These are phyloP conservation scores for Callosobruchus maculatus DNA, from an alignment of 2,888 invertebrate species.

Conservation along the genomic window DNA sequence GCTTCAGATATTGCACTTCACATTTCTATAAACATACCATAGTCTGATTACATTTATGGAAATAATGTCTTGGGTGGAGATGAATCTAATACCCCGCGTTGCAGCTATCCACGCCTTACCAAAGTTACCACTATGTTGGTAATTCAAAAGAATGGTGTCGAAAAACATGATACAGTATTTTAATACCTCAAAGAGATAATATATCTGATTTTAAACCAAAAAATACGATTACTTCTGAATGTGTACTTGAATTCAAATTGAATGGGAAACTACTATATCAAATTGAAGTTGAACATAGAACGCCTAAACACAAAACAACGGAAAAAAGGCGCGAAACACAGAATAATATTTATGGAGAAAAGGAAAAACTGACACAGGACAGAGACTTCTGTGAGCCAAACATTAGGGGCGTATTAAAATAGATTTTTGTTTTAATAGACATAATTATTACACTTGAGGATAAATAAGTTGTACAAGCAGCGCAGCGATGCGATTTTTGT, in stretches of 20 bases:
- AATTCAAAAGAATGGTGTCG: conserved; percentile 3
- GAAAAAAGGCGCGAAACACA: too few relatives aligned
- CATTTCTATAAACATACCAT: neutral
- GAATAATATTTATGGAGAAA: too few relatives aligned
- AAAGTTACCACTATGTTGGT: conserved; percentile 15
- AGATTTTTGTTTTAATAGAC: too few relatives aligned
- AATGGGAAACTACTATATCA: too few relatives aligned
- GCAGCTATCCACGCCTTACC: conserved; percentile 5
- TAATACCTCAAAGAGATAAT: neutral
- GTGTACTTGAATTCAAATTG: neutral
- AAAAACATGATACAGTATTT: neutral
- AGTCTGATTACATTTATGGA: neutral
- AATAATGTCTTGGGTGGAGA: neutral
- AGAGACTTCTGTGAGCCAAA: too few relatives aligned
- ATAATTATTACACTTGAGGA: too few relatives aligned
- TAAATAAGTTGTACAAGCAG: too few relatives aligned
- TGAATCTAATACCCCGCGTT: neutral
- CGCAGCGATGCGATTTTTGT: too few relatives aligned
- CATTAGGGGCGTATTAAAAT: too few relatives aligned
- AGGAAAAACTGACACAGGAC: too few relatives aligned
- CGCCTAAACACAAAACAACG: too few relatives aligned
- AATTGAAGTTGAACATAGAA: too few relatives aligned
- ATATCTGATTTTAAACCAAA: neutral
- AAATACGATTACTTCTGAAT: neutral
- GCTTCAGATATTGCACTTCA: neutral